Base-by-base conservation (phyloP, 2,797 vertebrate species). In the Sarcophilus harrisii region DNA sequence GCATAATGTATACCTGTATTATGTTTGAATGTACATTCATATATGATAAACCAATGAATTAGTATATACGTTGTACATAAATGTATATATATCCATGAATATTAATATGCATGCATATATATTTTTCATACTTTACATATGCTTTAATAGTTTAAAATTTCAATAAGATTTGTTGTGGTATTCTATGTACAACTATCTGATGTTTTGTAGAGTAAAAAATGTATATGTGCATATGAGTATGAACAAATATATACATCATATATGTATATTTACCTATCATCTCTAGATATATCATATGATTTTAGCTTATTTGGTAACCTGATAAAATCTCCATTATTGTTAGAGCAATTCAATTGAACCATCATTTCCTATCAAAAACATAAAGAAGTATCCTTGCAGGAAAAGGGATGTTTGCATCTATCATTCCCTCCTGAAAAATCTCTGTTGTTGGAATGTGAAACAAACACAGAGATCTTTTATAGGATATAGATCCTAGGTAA, bases 281-380 rank as follows among this genome's bases (percentile, higher is more conserved):
- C 55, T 95, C 49, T 27, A 0, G 10, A 94, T 90, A 90, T 28
- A 10, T 49, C 54, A 66, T 60, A 38, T 58, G 60, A 57, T 95
- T 94, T 95, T 45, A 91, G 38, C 11, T 49, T 81, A 38, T 29
- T 58, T 45, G 27, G 29, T 93, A 91, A 92, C 92, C 90, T 73
- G 38, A 90, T 66, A 8, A 18, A 1, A 73, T 95, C 92, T 60
- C 54, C 58, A 27, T 38, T 5, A 29, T 12, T 60, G n/a, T 52
- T 66, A 28, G 89, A 57, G 92, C 92, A 2, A 57, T 94, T 91
- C 94, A 92, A 28, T 58, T 87, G 89, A 49, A 54, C 28, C 92
- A 29, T 59, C 3, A 81, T 24, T 62, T 96, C 91, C n/a, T 6
- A 93, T 81, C 58, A 81, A 91, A 3, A 81, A 27, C 45, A 94